phyloP scores from a whole-genome alignment of 2,797 vertebrate genomes.

The Coilia nasus region DNA sequence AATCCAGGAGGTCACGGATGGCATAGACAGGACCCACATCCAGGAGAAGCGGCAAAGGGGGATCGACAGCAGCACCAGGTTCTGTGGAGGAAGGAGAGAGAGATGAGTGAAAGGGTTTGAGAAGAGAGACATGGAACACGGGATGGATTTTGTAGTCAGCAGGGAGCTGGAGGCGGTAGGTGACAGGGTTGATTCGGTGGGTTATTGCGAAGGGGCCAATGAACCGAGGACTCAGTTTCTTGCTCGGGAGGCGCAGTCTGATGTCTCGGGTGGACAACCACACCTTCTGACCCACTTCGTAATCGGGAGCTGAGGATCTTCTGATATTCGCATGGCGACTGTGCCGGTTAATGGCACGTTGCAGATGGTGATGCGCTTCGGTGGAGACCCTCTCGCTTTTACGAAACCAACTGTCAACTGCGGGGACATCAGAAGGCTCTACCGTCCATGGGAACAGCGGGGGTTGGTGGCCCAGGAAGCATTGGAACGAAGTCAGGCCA shows the following conservation, averaged over 20 bases:
- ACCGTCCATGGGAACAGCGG: slow-evolving; percentile 30
- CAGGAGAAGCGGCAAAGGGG: not conserved
- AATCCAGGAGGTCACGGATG: not conserved
- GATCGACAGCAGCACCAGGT: not conserved
- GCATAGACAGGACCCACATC: not conserved
- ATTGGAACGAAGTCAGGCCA: slow-evolving; percentile 30
- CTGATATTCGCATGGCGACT: not conserved
- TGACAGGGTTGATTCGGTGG: not conserved
- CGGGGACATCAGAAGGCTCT: not conserved
- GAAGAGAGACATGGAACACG: not conserved
- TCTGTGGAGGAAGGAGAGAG: not conserved
- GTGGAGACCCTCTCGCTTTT: not conserved
- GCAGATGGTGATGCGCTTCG: not conserved
- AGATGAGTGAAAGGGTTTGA: not conserved
- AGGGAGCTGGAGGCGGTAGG: not conserved
- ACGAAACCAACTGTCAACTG: not conserved
- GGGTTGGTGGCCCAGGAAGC: slow-evolving; percentile 9
- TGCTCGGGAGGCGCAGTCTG: not conserved
- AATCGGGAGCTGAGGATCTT: not conserved
- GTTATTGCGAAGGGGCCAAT: not conserved
- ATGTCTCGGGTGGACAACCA: slow-evolving; percentile 8
- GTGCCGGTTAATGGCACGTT: not conserved
- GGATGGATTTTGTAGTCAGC: not conserved
- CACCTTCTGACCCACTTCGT: not conserved
- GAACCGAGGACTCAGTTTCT: not conserved